phyloP scores from a whole-genome alignment of 2,797 vertebrate species.

The Epinephelus malabaricus region DNA sequence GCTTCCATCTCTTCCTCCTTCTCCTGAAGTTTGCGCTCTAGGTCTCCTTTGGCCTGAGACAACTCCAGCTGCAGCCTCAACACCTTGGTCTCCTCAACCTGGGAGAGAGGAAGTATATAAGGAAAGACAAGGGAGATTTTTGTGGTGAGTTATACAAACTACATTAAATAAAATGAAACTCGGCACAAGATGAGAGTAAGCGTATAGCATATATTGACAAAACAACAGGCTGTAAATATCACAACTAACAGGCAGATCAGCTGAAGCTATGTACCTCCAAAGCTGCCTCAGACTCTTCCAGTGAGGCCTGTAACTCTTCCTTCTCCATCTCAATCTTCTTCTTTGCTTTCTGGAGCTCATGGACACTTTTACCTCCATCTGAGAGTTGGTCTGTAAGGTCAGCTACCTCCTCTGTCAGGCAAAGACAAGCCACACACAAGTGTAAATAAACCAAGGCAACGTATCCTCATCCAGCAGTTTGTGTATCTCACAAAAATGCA shows the following conservation, averaged over 20 bases:
- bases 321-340: conserved; percentile 92
- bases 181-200: neutral
- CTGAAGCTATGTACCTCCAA: conserved; percentile 81
- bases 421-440: neutral
- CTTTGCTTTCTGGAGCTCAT: conserved; percentile 89
- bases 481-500: no score
- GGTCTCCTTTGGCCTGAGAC: conserved; percentile 86
- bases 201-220: neutral
- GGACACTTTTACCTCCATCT: conserved; percentile 87
- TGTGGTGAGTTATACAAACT: no score
- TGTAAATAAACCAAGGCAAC: no score
- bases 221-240: neutral
- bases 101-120: neutral
- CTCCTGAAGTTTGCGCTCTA: conserved; percentile 87
- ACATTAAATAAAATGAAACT: neutral
- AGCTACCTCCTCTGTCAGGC: conserved; percentile 83
- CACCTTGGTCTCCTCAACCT: conserved; percentile 90
- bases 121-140: neutral
- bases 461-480: no score
- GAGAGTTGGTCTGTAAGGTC: conserved; percentile 89
- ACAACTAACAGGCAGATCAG: neutral
- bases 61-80: conserved; percentile 88
- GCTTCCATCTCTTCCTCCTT: conserved; percentile 89
- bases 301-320: conserved; percentile 88
- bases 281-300: conserved; percentile 89